Conservation (phyloP, 2,797 vertebrate species). For the Anguilla pacifica region DNA sequence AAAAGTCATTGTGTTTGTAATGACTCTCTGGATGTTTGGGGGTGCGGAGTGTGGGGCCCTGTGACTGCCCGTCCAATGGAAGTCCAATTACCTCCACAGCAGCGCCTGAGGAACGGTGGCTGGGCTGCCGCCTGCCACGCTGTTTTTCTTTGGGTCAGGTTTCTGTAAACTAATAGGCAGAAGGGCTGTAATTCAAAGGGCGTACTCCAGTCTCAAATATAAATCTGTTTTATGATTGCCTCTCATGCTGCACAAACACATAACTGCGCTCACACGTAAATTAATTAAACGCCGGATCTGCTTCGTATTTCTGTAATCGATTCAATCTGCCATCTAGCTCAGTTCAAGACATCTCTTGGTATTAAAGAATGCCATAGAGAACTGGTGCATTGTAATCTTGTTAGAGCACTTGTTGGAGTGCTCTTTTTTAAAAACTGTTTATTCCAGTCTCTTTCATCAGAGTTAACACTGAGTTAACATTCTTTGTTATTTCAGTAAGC, state of each 20-base stretch:
- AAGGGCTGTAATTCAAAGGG: conserved; percentile 11
- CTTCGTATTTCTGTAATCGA: background rate
- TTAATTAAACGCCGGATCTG: background rate
- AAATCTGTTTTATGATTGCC: conserved; percentile 17
- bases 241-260: background rate
- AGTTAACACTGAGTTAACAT: background rate
- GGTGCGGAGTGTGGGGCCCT: conserved; percentile 2
- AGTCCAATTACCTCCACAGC: background rate
- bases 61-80: background rate
- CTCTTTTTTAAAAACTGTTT: background rate
- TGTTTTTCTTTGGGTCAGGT: conserved; percentile 10
- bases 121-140: background rate
- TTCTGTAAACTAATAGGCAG: conserved; percentile 18
- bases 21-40: conserved; percentile 18
- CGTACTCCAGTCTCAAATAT: background rate
- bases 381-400: background rate
- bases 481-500: background rate
- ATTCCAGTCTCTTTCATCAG: background rate
- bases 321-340: background rate
- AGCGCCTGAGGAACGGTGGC: background rate
- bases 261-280: background rate
- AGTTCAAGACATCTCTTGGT: background rate
- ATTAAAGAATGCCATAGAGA: background rate
- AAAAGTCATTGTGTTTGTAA: conserved; percentile 16
- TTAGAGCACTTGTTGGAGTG: background rate